These are phyloP conservation scores for Microcebus jonahi DNA, from an alignment of 2,113 vertebrate species.

Conservation along the genomic window DNA sequence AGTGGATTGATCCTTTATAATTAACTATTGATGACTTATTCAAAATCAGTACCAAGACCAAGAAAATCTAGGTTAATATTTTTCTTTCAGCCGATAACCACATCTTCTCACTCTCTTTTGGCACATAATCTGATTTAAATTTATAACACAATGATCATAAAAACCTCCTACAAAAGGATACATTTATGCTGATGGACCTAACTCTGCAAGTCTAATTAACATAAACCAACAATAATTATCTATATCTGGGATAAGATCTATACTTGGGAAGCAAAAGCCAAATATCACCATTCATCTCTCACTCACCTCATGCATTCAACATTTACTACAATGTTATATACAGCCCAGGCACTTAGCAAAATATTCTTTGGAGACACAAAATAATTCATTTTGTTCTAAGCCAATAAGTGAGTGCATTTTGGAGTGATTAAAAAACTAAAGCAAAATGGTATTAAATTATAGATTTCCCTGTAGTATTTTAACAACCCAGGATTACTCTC, in stretches of 20 bases:
- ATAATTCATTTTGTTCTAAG: slow-evolving; percentile 18
- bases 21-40: slow-evolving; percentile 6
- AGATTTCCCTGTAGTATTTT: not conserved
- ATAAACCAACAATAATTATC: not conserved
- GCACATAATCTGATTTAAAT: slow-evolving; percentile 42
- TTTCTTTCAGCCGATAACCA: not conserved
- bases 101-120: not conserved
- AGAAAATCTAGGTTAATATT: not conserved
- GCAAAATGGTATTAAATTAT: not conserved
- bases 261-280: not conserved
- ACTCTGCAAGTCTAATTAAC: not conserved
- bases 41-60: not conserved
- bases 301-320: not conserved
- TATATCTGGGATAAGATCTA: not conserved
- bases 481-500: not conserved
- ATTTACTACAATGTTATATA: not conserved
- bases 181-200: not conserved
- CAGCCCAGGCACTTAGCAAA: not conserved
- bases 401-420: not conserved
- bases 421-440: not conserved
- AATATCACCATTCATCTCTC: not conserved
- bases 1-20: not conserved
- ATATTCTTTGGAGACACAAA: not conserved
- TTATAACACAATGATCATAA: not conserved
- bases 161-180: not conserved